phyloP scores from a whole-genome alignment of 2,888 invertebrate genomes.

The Trachelus stipa region DNA sequence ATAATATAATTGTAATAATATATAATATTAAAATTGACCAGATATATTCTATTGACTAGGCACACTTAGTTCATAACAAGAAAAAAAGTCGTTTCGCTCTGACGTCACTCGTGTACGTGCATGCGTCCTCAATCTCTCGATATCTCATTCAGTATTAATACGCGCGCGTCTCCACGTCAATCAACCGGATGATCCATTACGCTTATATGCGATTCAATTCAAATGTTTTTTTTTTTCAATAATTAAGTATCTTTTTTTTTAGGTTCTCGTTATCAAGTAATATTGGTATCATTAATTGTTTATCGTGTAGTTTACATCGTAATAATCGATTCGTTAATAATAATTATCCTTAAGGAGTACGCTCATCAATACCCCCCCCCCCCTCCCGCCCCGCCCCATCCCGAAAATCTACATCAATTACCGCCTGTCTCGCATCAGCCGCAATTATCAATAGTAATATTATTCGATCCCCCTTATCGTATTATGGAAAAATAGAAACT shows the following conservation, averaged over 20 bases:
- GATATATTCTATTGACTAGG: constrained; percentile 75
- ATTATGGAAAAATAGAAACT: constrained; percentile 67
- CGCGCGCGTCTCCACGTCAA: constrained; percentile 23
- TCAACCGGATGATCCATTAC: constrained; percentile 8
- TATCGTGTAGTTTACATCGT: constrained; percentile 40
- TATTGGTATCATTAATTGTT: constrained; percentile 45
- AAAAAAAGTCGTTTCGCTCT: constrained; percentile 66
- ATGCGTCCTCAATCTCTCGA: constrained; percentile 24
- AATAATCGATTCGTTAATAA: constrained; percentile 39
- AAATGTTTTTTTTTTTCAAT: constrained; percentile 32
- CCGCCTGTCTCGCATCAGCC: neutral
- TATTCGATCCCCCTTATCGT: constrained; percentile 55
- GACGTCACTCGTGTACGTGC: constrained; percentile 16
- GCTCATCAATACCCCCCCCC: constrained; percentile 10
- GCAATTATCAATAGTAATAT: constrained; percentile 56
- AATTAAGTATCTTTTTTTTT: constrained; percentile 30
- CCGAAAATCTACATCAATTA: constrained; percentile 10
- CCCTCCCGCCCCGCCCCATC: constrained; percentile 30
- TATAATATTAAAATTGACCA: constrained; percentile 71
- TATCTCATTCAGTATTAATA: constrained; percentile 27
- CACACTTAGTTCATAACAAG: constrained; percentile 75
- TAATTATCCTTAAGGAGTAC: constrained; percentile 41
- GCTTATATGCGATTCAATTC: constrained; percentile 37
- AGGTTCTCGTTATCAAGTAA: constrained; percentile 31
- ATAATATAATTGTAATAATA: constrained; percentile 61